A percentile compares a stretch with the other conserved stretches of the same genome.
phyloP scores from a whole-genome alignment of 2,888 invertebrate genomes.

The Athripsodes cinereus region DNA sequence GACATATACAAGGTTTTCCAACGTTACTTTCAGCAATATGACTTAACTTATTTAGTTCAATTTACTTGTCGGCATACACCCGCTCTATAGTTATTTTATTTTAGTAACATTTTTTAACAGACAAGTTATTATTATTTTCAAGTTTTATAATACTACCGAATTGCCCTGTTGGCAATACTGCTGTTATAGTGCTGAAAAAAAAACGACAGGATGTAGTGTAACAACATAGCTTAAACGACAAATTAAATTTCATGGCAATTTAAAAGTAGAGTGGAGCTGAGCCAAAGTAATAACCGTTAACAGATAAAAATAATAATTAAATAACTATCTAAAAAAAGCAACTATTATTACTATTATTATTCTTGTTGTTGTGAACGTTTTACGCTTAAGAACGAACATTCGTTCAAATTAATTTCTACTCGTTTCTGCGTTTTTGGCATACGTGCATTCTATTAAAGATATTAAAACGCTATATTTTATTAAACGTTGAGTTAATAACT shows the following conservation, averaged over 20 bases:
- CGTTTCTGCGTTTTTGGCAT: neutral
- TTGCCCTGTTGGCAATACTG: neutral
- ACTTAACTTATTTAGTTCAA: too few relatives aligned
- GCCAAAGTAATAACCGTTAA: slow-evolving; percentile 20
- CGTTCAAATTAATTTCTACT: neutral
- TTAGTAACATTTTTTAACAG: too few relatives aligned
- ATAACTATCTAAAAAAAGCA: slow-evolving; percentile 3
- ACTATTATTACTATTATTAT: neutral
- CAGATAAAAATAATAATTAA: slow-evolving; percentile 18
- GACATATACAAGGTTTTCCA: too few relatives aligned
- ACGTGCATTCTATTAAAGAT: neutral
- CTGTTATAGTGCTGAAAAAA: neutral
- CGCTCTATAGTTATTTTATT: neutral
- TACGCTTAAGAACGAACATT: neutral
- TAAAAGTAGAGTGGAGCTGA: slow-evolving; percentile 8
- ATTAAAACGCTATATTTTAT: too few relatives aligned
- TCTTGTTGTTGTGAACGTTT: neutral
- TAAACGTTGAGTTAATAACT: too few relatives aligned
- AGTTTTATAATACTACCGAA: neutral
- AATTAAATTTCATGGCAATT: slow-evolving; percentile 21
- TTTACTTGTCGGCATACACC: neutral
- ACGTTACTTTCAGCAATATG: too few relatives aligned
- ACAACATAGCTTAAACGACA: slow-evolving; percentile 10
- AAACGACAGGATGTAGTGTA: neutral
- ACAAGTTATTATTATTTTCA: too few relatives aligned